These are phyloP conservation scores for Aviceda subcristata DNA, from an alignment of 2,113 vertebrate species.

Conservation along the genomic window DNA sequence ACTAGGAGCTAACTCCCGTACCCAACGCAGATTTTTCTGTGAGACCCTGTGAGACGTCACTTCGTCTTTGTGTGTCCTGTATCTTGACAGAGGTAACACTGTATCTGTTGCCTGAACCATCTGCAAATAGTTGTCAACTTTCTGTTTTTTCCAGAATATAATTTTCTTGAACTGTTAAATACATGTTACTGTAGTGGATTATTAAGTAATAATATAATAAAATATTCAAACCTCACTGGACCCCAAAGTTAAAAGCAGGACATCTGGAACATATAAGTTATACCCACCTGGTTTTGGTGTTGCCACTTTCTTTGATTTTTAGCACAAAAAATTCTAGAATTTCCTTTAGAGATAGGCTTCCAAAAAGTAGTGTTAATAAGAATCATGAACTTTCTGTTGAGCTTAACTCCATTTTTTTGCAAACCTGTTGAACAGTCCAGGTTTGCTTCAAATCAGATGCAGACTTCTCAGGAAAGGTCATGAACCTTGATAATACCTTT, in stretches of 20 bases:
- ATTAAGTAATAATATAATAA: neutral
- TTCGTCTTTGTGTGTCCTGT: neutral
- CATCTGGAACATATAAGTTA: neutral
- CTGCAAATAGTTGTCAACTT: neutral
- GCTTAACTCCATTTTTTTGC: neutral
- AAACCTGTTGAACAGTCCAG: neutral
- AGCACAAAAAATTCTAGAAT: neutral
- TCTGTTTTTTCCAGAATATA: neutral
- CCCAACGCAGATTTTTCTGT: neutral
- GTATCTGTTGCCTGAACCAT: neutral
- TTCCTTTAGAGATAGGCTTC: neutral
- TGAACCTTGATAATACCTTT: constrained; percentile 22
- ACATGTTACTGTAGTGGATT: neutral
- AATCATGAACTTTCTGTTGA: neutral
- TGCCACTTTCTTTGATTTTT: neutral
- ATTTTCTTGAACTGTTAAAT: neutral
- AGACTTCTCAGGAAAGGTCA: constrained; percentile 29
- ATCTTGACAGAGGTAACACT: neutral
- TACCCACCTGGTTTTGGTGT: neutral
- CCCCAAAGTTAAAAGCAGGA: neutral
- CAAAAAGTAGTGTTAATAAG: neutral
- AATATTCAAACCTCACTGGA: neutral
- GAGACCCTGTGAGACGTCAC: neutral
- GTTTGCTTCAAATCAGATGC: neutral
- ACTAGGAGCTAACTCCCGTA: neutral